Evolutionary conservation across 30 jellyfish, hydroid and myxozoan species (phyloP).

Genomic region (Nemopilema nomurai): DNA sequence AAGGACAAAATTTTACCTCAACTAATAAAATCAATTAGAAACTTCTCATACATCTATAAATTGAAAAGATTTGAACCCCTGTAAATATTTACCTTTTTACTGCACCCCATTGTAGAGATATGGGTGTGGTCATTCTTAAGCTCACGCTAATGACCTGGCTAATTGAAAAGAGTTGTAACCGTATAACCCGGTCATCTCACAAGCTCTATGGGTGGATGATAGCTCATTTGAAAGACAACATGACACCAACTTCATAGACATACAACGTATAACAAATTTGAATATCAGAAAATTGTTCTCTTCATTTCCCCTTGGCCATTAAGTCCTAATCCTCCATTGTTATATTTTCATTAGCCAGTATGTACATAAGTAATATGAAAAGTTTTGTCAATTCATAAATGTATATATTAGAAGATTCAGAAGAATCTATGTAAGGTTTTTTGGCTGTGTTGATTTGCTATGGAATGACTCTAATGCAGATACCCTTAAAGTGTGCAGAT

Average conservation of each 20-base stretch:
- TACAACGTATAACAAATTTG: not conserved
- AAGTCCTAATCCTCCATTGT: not conserved
- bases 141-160: not conserved
- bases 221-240: constrained; percentile 7
- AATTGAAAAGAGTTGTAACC: not conserved
- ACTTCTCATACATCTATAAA: not conserved
- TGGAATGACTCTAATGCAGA: not conserved
- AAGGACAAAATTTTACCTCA: not conserved
- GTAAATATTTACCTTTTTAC: not conserved
- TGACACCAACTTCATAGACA: constrained; percentile 2
- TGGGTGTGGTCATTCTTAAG: constrained; percentile 14
- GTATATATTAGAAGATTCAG: not conserved
- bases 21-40: not conserved
- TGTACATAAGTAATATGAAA: not conserved
- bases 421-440: not conserved
- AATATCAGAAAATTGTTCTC: not conserved
- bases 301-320: not conserved
- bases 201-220: constrained; percentile 4
- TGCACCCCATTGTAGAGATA: constrained; percentile 6
- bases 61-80: not conserved
- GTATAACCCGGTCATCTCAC: not conserved
- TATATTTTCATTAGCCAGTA: not conserved
- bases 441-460: not conserved
- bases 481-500: no score
- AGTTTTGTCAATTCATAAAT: not conserved